Conservation (phyloP, 2,888 invertebrate genomes). For the Smittia sp. region DNA sequence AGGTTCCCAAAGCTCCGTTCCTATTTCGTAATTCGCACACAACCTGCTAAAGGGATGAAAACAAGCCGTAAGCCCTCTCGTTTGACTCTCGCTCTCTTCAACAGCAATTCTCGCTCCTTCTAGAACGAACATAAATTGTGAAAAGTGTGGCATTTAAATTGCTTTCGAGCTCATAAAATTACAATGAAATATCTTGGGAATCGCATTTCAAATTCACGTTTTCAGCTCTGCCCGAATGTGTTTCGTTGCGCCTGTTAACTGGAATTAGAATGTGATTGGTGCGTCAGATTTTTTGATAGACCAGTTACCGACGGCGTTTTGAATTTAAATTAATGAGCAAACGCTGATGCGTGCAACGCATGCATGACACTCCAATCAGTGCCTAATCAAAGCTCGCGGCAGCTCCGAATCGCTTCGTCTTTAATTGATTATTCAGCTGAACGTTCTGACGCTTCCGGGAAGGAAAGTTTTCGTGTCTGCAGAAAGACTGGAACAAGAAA, state of each 20-base stretch:
- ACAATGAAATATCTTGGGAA: constrained; percentile 36
- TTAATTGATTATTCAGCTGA: constrained; percentile 12
- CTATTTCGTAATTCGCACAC: background rate
- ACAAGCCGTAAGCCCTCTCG: background rate
- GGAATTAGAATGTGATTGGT: background rate
- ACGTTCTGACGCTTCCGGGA: background rate
- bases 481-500: background rate
- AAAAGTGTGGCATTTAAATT: constrained; percentile 39
- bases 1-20: background rate
- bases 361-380: background rate
- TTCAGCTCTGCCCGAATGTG: background rate
- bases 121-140: constrained; percentile 27
- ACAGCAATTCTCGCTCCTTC: background rate
- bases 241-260: background rate
- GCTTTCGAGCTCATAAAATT: constrained; percentile 37
- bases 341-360: background rate
- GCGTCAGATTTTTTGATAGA: constrained; percentile 17
- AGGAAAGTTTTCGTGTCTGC: background rate
- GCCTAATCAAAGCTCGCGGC: background rate
- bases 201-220: constrained; percentile 21
- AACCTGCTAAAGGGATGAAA: constrained; percentile 1
- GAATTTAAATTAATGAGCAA: constrained; percentile 38
- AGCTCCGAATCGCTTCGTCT: background rate
- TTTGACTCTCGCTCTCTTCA: background rate
- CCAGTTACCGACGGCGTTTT: constrained; percentile 26